These are phyloP conservation scores for Oncopeltus fasciatus DNA, from an alignment of 1,140 invertebrate genomes.

Conservation along the genomic window DNA sequence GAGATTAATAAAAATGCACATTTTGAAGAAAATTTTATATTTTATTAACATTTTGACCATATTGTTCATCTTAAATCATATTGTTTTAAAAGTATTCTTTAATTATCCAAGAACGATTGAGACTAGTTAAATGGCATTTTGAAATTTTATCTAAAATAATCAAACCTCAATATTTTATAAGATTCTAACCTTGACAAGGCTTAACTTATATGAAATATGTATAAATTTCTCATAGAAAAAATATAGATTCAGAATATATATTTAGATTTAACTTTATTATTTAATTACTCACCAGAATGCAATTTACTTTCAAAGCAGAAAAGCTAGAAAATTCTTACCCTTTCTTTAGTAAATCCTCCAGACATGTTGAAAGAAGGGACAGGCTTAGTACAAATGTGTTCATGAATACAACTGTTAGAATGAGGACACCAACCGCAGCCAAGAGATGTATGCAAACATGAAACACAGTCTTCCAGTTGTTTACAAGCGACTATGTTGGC, in stretches of 20 bases:
- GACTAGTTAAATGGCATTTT: too few relatives aligned
- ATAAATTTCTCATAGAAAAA: too few relatives aligned
- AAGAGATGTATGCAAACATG: conserved; percentile 59
- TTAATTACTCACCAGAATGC: neutral
- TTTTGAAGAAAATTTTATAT: too few relatives aligned
- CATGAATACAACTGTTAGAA: conserved; percentile 21
- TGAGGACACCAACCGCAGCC: conserved; percentile 61
- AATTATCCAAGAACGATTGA: too few relatives aligned
- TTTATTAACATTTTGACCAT: too few relatives aligned
- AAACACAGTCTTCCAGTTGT: conserved; percentile 48
- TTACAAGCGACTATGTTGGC: conserved; percentile 35
- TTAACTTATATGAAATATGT: too few relatives aligned
- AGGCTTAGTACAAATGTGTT: conserved; percentile 23
- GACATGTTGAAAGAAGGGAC: conserved; percentile 18
- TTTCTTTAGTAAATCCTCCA: conserved; percentile 18
- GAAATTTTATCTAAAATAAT: too few relatives aligned
- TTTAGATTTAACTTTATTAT: neutral
- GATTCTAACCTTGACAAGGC: too few relatives aligned
- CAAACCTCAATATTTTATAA: too few relatives aligned
- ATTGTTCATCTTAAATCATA: too few relatives aligned
- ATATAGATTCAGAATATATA: neutral
- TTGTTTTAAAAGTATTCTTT: too few relatives aligned
- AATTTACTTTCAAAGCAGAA: neutral
- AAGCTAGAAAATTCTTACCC: conserved; percentile 24
- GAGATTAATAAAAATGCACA: too few relatives aligned